Base-by-base conservation (phyloP, 2,888 invertebrate genomes). In the Apeira syringaria region DNA sequence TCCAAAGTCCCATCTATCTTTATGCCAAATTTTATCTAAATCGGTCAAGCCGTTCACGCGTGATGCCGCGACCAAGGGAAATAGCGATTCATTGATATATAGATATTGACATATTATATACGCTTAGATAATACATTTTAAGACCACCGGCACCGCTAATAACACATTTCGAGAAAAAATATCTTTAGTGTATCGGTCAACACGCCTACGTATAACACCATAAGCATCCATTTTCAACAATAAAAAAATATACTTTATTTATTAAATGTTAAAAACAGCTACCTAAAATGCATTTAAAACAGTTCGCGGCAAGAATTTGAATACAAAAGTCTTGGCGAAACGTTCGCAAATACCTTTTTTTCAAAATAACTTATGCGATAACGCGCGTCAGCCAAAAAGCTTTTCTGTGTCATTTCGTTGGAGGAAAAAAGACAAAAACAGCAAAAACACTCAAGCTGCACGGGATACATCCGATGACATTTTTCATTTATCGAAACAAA, bases 321-420 rank as follows among this genome's bases (percentile, higher is more conserved):
- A 82, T 77, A 78, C 76, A 78, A 81, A 80, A 72, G 75, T 71
- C 49, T 39, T 27, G 42, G 64, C 64, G 54, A 65, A 42, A 56
- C 58, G 55, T 64, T 64, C 55, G 75, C 74, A 56, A 68, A 64
- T 61, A 27, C 46, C 30, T 44, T 67, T 76, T 81, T 78, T 73
- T 54, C 53, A 61, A 63, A 60, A 70, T 68, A 71, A 69, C 68
- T 63, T 65, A 62, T 61, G 59, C 74, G 88, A 86, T 88, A 88
- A 85, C 77, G 69, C 69, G 55, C 74, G 78, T 73, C 78, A 69
- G 73, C 74, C 84, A 86, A 87, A 88, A 80, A 89, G 89, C 89
- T 80, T 89, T 88, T 87, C 85, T 79, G 86, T 89, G 89, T 89
- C 78, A 65, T 66, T 67, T 65, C 59, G 59, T 56, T 50, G 53